A percentile compares a stretch with the other conserved stretches of the same genome.
These are phyloP conservation scores for Empidonax alnorum DNA, from an alignment of 2,113 vertebrate species.

Conservation along the genomic window DNA sequence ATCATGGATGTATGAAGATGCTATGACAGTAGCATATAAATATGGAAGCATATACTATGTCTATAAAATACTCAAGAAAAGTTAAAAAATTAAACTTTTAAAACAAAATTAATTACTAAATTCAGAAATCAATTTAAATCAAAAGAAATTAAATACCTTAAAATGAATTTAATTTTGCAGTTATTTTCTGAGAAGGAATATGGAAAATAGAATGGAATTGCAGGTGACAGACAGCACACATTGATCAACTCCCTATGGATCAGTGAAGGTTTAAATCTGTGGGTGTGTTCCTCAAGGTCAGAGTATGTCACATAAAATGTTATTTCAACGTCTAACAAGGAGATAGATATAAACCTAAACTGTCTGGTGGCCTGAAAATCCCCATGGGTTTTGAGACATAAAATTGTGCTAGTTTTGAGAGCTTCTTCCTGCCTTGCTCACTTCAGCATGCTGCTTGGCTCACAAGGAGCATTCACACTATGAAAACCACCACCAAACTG, in stretches of 20 bases:
- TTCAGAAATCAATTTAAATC: neutral
- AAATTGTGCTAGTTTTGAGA: neutral
- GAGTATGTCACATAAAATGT: neutral
- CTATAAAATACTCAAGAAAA: neutral
- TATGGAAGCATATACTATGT: neutral
- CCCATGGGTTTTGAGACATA: neutral
- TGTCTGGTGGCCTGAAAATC: neutral
- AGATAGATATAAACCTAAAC: neutral
- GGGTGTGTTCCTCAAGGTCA: neutral
- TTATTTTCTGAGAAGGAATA: neutral
- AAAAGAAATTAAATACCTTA: neutral
- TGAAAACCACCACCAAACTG: neutral
- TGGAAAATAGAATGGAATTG: neutral
- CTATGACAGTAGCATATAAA: neutral
- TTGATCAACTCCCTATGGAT: neutral
- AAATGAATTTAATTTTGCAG: neutral
- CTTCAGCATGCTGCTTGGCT: neutral
- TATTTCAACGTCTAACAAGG: neutral
- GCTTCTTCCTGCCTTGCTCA: neutral
- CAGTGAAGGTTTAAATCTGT: neutral
- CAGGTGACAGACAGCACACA: neutral
- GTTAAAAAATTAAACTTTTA: neutral
- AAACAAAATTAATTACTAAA: neutral
- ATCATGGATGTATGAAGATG: neutral
- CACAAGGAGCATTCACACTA: neutral